phyloP scores from a whole-genome alignment of 2,113 vertebrate genomes.

The Corvus hawaiiensis region DNA sequence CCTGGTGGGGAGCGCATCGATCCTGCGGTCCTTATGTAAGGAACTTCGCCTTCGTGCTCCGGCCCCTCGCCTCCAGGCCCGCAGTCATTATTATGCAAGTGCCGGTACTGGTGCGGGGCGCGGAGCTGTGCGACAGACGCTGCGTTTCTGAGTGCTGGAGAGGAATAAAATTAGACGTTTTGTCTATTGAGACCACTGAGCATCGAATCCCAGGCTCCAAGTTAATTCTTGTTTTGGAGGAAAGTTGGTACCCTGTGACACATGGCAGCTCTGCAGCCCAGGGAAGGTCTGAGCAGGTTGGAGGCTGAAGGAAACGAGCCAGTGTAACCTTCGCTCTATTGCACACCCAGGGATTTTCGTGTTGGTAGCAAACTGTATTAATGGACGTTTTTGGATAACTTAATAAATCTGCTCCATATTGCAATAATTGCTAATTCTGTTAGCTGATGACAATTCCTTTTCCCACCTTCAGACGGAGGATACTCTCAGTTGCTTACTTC shows the following conservation, averaged over 20 bases:
- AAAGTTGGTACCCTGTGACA: neutral
- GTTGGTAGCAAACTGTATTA: neutral
- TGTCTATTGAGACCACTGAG: accelerated
- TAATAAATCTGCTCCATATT: accelerated
- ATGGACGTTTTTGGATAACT: neutral
- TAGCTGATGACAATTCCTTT: neutral
- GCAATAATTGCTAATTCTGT: neutral
- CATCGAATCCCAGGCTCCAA: neutral
- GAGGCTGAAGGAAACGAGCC: neutral
- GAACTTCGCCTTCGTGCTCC: neutral
- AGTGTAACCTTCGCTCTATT: accelerated
- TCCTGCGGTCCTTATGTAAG: neutral
- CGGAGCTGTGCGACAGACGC: neutral
- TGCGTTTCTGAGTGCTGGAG: accelerated
- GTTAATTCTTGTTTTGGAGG: neutral
- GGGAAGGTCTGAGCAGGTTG: neutral
- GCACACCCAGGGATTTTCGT: neutral
- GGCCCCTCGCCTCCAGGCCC: neutral
- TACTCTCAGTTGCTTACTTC: neutral
- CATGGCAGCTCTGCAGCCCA: neutral
- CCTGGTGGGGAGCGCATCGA: neutral
- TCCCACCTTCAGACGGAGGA: neutral
- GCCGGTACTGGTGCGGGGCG: neutral
- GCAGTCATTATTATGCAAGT: neutral
- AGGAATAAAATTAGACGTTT: accelerated